These are phyloP conservation scores for Brachionus asplanchnoidis DNA, from an alignment of 1,140 invertebrate species.

Conservation along the genomic window DNA sequence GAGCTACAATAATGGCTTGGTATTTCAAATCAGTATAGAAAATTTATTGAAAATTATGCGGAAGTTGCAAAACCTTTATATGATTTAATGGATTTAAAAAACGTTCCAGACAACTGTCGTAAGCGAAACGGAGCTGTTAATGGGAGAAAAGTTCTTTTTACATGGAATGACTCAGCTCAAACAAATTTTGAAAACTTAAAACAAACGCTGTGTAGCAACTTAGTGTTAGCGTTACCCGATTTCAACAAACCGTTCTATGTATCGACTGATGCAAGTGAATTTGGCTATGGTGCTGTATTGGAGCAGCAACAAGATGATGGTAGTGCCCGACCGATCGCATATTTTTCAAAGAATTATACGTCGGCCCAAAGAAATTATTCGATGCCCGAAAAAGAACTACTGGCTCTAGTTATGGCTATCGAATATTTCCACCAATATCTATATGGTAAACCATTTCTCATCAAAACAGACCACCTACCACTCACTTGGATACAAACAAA, in stretches of 20 bases:
- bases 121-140: not conserved
- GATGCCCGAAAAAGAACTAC: conserved; percentile 51
- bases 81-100: conserved; percentile 10
- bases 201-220: not conserved
- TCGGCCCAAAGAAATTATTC: conserved; percentile 45
- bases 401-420: conserved; percentile 55
- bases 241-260: conserved; percentile 50
- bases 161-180: not conserved
- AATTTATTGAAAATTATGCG: conserved; percentile 27
- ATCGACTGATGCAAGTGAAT: conserved; percentile 56
- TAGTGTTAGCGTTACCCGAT: conserved; percentile 45
- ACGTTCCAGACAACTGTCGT: not conserved
- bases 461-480: conserved; percentile 59
- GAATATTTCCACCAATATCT: conserved; percentile 55
- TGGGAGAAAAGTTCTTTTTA: not conserved
- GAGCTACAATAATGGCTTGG: conserved; percentile 52
- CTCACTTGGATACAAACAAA: conserved; percentile 50
- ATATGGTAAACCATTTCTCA: conserved; percentile 55
- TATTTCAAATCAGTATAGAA: not conserved
- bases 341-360: not conserved
- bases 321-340: not conserved
- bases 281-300: conserved; percentile 54
- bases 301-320: conserved; percentile 46
- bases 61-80: not conserved
- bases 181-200: not conserved